phyloP scores from a whole-genome alignment of 2,888 invertebrate species.

The Heliconius sara region DNA sequence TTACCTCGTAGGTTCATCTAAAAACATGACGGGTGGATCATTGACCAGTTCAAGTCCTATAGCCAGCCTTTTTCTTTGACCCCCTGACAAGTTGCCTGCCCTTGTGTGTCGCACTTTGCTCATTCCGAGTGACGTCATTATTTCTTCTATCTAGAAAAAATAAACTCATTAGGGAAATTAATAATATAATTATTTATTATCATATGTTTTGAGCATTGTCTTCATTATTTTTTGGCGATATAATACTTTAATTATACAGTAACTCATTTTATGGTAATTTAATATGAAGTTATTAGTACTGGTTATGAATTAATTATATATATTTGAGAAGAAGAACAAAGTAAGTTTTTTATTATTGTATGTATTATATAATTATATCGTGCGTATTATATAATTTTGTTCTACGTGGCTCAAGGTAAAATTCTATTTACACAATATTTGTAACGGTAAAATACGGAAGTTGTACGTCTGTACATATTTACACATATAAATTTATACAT shows the following conservation, averaged over 20 bases:
- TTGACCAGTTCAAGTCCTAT: slow-evolving; percentile 95
- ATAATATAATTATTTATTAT: background rate
- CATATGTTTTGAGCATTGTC: background rate
- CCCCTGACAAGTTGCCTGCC: slow-evolving; percentile 91
- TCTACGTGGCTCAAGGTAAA: background rate
- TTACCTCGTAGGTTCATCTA: slow-evolving; percentile 97
- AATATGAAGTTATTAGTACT: background rate
- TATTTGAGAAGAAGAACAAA: background rate
- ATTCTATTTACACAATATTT: background rate
- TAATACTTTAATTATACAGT: background rate
- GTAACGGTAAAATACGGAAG: background rate
- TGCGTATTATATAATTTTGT: background rate
- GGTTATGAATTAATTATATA: background rate
- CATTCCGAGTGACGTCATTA: slow-evolving; percentile 90
- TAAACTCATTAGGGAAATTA: slow-evolving; percentile 11
- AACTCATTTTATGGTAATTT: background rate
- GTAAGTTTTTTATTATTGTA: background rate
- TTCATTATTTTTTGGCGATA: background rate
- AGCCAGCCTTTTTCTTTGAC: slow-evolving; percentile 94
- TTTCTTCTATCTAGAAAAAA: slow-evolving; percentile 88
- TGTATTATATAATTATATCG: no score
- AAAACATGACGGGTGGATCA: slow-evolving; percentile 96
- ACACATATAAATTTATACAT: background rate
- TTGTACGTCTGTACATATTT: background rate
- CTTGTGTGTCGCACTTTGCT: slow-evolving; percentile 86